These are phyloP conservation scores for Brachylomia viminalis DNA, from an alignment of 2,888 invertebrate genomes.

Conservation along the genomic window DNA sequence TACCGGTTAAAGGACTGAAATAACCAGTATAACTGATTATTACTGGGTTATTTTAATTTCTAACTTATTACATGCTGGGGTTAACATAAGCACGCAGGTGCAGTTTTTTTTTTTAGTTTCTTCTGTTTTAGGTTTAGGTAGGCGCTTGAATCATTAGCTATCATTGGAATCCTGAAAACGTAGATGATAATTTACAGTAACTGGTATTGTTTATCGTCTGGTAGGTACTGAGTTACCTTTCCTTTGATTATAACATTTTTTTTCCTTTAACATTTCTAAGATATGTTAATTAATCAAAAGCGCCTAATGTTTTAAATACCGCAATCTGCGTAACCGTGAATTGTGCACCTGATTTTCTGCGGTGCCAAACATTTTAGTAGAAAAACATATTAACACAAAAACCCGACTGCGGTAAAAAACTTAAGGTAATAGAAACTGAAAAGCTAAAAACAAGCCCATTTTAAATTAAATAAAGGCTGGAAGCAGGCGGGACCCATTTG, in stretches of 20 bases:
- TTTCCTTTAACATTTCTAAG: neutral
- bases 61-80: neutral
- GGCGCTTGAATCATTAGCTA: neutral
- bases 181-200: neutral
- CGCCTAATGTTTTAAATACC: constrained; percentile 7
- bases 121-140: neutral
- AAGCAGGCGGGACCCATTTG: no score
- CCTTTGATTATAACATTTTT: no score
- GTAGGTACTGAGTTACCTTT: neutral
- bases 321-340: constrained; percentile 15
- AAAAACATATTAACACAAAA: no score
- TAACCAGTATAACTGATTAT: constrained; percentile 3
- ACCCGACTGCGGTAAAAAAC: no score
- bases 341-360: neutral
- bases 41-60: neutral
- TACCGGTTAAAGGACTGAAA: neutral
- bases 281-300: neutral
- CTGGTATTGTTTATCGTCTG: neutral
- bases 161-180: neutral
- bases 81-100: neutral
- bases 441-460: no score
- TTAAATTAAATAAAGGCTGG: no score
- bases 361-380: no score
- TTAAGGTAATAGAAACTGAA: no score
- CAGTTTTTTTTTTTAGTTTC: neutral